These are phyloP conservation scores for Torymus tubicola DNA, from an alignment of 2,888 invertebrate genomes.

Conservation along the genomic window DNA sequence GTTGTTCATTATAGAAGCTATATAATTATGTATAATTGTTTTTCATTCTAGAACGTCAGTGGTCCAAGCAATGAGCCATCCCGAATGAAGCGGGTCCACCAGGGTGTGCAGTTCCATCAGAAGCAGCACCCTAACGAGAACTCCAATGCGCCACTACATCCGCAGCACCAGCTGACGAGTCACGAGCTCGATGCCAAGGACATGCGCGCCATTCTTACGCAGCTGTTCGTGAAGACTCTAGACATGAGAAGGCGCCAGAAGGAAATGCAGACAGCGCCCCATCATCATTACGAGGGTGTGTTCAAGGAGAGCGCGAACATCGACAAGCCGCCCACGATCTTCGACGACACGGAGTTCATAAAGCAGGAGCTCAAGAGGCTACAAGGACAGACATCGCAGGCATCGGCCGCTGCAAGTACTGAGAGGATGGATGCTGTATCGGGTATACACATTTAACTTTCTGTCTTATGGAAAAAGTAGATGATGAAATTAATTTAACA, in stretches of 20 bases:
- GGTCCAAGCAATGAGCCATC: slow-evolving; percentile 80
- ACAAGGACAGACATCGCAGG: neutral
- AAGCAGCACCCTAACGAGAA: slow-evolving; percentile 51
- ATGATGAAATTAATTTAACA: too few relatives aligned
- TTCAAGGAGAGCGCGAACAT: slow-evolving; percentile 68
- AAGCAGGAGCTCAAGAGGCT: slow-evolving; percentile 45
- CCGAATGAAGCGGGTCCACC: slow-evolving; percentile 81
- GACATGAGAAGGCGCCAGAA: slow-evolving; percentile 68
- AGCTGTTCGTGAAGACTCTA: slow-evolving; percentile 66
- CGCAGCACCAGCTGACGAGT: slow-evolving; percentile 63
- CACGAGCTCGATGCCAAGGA: slow-evolving; percentile 69
- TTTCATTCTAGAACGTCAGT: slow-evolving; percentile 73
- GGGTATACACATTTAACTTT: too few relatives aligned
- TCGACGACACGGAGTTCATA: slow-evolving; percentile 53
- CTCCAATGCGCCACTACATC: slow-evolving; percentile 32
- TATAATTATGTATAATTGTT: too few relatives aligned
- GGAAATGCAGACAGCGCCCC: slow-evolving; percentile 56
- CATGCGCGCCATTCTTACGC: slow-evolving; percentile 69
- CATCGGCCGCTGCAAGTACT: neutral
- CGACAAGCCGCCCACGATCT: slow-evolving; percentile 64
- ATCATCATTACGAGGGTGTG: slow-evolving; percentile 69
- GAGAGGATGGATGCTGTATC: neutral
- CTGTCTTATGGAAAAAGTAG: too few relatives aligned
- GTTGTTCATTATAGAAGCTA: too few relatives aligned
- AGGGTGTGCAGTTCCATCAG: slow-evolving; percentile 82